These are phyloP conservation scores for Mesocricetus auratus DNA, from an alignment of 2,113 vertebrate genomes.

Conservation along the genomic window DNA sequence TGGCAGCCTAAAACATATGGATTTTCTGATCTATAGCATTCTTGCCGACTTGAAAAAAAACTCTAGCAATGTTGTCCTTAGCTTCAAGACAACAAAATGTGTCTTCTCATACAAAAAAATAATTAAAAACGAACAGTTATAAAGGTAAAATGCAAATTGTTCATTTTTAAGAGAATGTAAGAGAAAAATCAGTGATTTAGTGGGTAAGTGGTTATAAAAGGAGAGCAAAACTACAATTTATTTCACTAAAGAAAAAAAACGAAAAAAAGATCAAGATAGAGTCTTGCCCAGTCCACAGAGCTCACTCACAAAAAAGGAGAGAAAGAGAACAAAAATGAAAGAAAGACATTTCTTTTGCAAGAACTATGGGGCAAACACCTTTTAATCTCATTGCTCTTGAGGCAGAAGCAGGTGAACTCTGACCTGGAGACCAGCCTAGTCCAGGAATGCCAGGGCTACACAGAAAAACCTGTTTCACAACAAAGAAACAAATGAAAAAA, in stretches of 20 bases:
- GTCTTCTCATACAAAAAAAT: neutral
- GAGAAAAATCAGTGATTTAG: neutral
- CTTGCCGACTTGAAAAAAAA: too few relatives aligned
- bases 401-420: too few relatives aligned
- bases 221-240: neutral
- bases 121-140: neutral
- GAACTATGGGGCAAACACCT: too few relatives aligned
- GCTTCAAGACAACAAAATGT: neutral
- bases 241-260: neutral
- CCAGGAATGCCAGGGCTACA: too few relatives aligned
- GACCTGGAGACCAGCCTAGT: too few relatives aligned
- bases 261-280: neutral
- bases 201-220: neutral
- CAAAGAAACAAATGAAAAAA: neutral
- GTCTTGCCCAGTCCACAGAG: too few relatives aligned
- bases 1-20: neutral
- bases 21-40: neutral
- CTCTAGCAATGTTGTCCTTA: neutral
- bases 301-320: too few relatives aligned
- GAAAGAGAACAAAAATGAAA: too few relatives aligned
- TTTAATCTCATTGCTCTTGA: too few relatives aligned
- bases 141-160: conserved; percentile 5
- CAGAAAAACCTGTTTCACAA: too few relatives aligned
- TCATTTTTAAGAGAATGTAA: neutral
- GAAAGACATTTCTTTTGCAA: too few relatives aligned